Evolutionary conservation across 2,888 invertebrate species (phyloP), one percentile per base, ranked within the genome.

Genomic region (Tineola bisselliella): DNA sequence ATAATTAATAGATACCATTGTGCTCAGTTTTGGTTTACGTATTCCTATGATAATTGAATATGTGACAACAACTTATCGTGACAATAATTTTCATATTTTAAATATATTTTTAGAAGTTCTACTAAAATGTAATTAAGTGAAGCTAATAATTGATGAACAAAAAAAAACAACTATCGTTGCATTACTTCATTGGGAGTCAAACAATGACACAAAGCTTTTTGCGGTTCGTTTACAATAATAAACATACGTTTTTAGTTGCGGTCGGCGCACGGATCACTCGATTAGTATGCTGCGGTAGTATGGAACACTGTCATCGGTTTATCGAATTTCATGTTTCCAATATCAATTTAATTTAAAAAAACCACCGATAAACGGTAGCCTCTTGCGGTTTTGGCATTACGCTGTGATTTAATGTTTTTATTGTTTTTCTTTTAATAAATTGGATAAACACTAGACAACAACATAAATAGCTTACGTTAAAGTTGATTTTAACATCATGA

Each of bases 261-360:
- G 80, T 77, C 65, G 67, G 62, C 65, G 58, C 75, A 76, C 72
- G 77, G 80, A 79, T 80, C 76, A 74, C 69, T 69, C 80, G 79
- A 72, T 69, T 71, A 68, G 63, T 63, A 63, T 62, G 60, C 62
- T 62, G 65, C 13, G 63, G 64, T 61, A n/a, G 63, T 68, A 58
- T 25, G 67, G 65, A 66, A 64, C 60, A 30, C 68, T 74, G 73
- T 77, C 77, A 73, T 74, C 73, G 70, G 71, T 71, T 77, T 76
- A 74, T 76, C 72, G 70, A 64, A 66, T 68, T 68, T 30, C 69
- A 66, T 72, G 72, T 73, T 75, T 71, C 70, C 72, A 73, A 73
- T 75, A 74, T 70, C 64, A 72, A 69, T 68, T 70, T 69, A 67
- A 70, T 70, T 69, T 70, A 31, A 58, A 56, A 58, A 33, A 17